Conservation (phyloP, 1,140 invertebrate species). For the Ips typographus region DNA sequence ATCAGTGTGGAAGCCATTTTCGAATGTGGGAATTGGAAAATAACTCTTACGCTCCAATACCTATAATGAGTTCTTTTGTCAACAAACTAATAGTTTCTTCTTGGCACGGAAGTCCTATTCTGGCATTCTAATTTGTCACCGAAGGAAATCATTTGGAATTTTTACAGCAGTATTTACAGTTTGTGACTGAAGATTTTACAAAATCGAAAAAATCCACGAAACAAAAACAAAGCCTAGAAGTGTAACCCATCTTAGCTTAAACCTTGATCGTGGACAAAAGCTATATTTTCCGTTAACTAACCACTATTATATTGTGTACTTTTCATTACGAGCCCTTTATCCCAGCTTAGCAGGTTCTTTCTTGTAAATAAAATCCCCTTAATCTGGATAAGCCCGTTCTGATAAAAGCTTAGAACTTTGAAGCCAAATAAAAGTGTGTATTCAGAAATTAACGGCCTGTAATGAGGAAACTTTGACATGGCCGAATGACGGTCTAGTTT, state of each 20-base stretch:
- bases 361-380: slow-evolving; percentile 20
- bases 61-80: too few relatives aligned
- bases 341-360: slow-evolving; percentile 8
- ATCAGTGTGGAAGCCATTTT: too few relatives aligned
- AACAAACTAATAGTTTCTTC: too few relatives aligned
- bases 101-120: background rate
- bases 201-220: too few relatives aligned
- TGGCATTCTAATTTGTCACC: slow-evolving; percentile 2
- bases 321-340: slow-evolving; percentile 17
- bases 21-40: too few relatives aligned
- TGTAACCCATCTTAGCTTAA: background rate
- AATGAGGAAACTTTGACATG: slow-evolving; percentile 16
- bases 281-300: slow-evolving; percentile 7
- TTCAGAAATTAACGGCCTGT: slow-evolving; percentile 10
- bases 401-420: slow-evolving; percentile 18
- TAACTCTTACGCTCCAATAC: too few relatives aligned
- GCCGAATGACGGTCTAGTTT: background rate
- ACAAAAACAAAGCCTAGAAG: background rate
- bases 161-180: too few relatives aligned
- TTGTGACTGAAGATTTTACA: too few relatives aligned
- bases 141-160: background rate
- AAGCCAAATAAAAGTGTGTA: slow-evolving; percentile 18
- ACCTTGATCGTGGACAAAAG: slow-evolving; percentile 1
- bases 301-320: slow-evolving; percentile 14
- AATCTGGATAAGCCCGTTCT: slow-evolving; percentile 4